Conservation (phyloP, 1,140 invertebrate species). For the Triops longicaudatus region DNA sequence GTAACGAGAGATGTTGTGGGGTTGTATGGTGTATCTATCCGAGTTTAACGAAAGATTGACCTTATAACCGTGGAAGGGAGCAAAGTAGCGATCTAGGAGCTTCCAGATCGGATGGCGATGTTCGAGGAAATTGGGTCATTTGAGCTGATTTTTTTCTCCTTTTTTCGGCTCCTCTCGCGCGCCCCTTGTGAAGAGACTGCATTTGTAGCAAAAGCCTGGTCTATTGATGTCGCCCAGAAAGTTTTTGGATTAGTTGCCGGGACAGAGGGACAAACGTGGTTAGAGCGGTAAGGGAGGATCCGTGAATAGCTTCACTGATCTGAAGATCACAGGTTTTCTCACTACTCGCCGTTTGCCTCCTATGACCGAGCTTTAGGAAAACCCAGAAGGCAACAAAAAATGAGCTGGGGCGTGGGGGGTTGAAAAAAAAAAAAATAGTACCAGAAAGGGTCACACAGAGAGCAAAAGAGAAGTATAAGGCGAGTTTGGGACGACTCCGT, state of each 20-base stretch:
- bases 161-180: background rate
- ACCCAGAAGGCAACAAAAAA: background rate
- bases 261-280: conserved; percentile 8
- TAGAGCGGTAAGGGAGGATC: background rate
- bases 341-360: background rate
- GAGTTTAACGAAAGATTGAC: conserved; percentile 4
- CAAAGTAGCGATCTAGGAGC: conserved; percentile 1
- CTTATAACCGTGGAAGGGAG: background rate
- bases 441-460: too few species aligned
- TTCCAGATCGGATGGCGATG: conserved; percentile 8
- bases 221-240: background rate
- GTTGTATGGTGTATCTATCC: background rate
- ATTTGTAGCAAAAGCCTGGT: background rate
- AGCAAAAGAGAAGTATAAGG: background rate
- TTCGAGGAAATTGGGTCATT: conserved; percentile 7
- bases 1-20: conserved; percentile 13
- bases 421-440: background rate
- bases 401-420: background rate
- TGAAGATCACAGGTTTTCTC: conserved; percentile 12
- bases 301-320: conserved; percentile 11
- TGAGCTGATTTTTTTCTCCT: background rate
- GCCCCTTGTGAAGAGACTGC: background rate
- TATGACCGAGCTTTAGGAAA: background rate
- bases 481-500: conserved; percentile 5
- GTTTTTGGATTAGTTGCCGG: conserved; percentile 7